These are phyloP conservation scores for Varecia variegata DNA, from an alignment of 2,797 vertebrate species.

Conservation along the genomic window DNA sequence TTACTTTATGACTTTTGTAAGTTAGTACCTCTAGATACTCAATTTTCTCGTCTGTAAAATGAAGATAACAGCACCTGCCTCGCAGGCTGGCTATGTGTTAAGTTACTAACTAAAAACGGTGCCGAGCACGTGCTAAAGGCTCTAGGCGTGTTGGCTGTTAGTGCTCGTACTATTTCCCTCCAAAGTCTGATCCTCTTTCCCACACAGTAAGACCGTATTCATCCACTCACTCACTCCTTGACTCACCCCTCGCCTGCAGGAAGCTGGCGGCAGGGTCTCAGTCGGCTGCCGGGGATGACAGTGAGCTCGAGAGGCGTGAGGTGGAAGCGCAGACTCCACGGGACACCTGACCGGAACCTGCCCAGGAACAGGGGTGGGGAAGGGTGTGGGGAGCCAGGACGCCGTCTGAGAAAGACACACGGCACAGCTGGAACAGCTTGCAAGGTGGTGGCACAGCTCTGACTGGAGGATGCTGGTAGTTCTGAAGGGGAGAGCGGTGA, in stretches of 20 bases:
- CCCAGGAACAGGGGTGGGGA: neutral
- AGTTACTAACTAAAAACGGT: no score
- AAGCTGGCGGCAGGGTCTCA: neutral
- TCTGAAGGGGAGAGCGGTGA: neutral
- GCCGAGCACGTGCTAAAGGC: neutral
- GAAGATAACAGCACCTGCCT: neutral
- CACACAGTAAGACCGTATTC: neutral
- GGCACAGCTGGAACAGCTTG: accelerated
- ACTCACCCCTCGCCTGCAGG: accelerated
- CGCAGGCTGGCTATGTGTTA: no score
- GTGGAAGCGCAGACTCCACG: accelerated
- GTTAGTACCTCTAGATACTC: neutral
- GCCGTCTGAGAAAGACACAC: accelerated
- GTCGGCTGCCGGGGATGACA: neutral
- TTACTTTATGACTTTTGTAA: neutral
- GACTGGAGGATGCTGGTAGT: accelerated
- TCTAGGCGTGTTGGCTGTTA: accelerated
- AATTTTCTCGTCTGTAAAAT: neutral
- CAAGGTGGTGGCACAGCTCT: accelerated
- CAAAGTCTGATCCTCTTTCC: neutral
- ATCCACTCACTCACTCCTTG: neutral
- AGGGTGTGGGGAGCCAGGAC: accelerated
- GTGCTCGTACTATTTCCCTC: neutral
- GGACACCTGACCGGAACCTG: accelerated
- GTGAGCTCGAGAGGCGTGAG: accelerated